phyloP scores from a whole-genome alignment of 2,888 invertebrate species.

The Platycheirus albimanus region DNA sequence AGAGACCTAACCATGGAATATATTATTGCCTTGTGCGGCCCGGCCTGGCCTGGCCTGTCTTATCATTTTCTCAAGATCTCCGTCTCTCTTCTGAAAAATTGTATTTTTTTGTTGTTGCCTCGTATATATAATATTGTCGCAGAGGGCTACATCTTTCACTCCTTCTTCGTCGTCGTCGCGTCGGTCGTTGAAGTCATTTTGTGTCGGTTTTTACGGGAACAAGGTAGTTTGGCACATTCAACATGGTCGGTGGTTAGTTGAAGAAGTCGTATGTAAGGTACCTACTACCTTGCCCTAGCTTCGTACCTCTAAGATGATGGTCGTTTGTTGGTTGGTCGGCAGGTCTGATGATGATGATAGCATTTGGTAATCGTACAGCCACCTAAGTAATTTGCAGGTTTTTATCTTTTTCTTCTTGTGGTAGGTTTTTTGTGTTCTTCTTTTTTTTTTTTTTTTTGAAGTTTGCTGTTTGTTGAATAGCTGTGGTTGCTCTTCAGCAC shows the following conservation, averaged over 20 bases:
- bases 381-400: slow-evolving; percentile 73
- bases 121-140: slow-evolving; percentile 37
- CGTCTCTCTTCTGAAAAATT: slow-evolving; percentile 37
- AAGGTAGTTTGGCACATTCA: slow-evolving; percentile 72
- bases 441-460: slow-evolving; percentile 8
- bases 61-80: slow-evolving; percentile 72
- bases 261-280: slow-evolving; percentile 24
- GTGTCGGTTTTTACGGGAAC: slow-evolving; percentile 42
- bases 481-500: neutral
- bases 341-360: slow-evolving; percentile 73
- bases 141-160: slow-evolving; percentile 72
- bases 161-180: too few relatives aligned
- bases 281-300: neutral
- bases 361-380: slow-evolving; percentile 74
- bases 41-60: too few relatives aligned
- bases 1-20: slow-evolving; percentile 63
- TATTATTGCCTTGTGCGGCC: slow-evolving; percentile 72
- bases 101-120: slow-evolving; percentile 1
- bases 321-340: slow-evolving; percentile 71
- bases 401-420: slow-evolving; percentile 40
- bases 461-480: slow-evolving; percentile 3
- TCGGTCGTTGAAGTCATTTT: slow-evolving; percentile 32
- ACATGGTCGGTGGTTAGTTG: slow-evolving; percentile 52
- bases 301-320: slow-evolving; percentile 51
- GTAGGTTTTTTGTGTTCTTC: slow-evolving; percentile 13